phyloP scores from a whole-genome alignment of 2,888 invertebrate genomes.

The Aspidapion aeneum region DNA sequence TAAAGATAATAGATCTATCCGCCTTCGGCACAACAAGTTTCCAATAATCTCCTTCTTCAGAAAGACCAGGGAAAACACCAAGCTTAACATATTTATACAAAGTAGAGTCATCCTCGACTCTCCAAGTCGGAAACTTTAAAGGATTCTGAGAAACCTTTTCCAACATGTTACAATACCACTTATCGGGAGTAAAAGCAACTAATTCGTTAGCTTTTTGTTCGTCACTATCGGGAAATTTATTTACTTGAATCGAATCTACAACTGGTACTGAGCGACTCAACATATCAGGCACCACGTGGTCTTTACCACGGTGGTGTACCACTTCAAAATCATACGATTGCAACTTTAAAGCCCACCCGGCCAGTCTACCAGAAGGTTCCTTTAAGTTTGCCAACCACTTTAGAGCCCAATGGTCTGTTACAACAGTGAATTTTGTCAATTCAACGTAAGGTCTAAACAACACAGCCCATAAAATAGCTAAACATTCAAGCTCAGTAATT shows the following conservation, averaged over 20 bases:
- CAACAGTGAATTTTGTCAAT: slow-evolving; percentile 16
- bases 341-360: slow-evolving; percentile 18
- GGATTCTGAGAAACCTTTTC: background rate
- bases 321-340: too few species aligned
- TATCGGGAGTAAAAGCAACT: too few species aligned
- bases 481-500: too few species aligned
- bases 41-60: background rate
- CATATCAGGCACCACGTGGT: slow-evolving; percentile 26
- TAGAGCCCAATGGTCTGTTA: slow-evolving; percentile 20
- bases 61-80: background rate
- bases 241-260: background rate
- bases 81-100: background rate
- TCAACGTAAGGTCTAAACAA: slow-evolving; percentile 23
- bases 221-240: too few species aligned
- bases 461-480: background rate
- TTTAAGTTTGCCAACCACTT: too few species aligned
- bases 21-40: slow-evolving; percentile 9
- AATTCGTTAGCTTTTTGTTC: background rate
- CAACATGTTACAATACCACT: slow-evolving; percentile 17
- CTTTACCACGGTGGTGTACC: too few species aligned
- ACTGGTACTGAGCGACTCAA: slow-evolving; percentile 19
- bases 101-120: background rate
- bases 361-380: slow-evolving; percentile 17
- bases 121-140: background rate
- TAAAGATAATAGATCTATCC: slow-evolving; percentile 10